phyloP scores from a whole-genome alignment of 2,888 invertebrate genomes.

The Nomada ruficornis region DNA sequence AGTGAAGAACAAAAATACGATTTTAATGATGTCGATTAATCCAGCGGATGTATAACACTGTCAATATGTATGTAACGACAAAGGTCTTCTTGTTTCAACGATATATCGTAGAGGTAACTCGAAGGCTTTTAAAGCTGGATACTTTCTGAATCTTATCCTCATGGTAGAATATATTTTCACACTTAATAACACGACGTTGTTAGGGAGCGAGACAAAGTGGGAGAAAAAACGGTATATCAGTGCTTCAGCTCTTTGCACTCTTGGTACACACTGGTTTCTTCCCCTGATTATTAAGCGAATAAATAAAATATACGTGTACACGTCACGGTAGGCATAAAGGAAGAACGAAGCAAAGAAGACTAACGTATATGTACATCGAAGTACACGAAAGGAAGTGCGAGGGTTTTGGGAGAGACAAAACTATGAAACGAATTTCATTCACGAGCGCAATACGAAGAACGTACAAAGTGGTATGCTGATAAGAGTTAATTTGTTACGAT shows the following conservation, averaged over 20 bases:
- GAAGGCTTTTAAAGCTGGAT: conserved; percentile 48
- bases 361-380: neutral
- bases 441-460: conserved; percentile 11
- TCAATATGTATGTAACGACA: conserved; percentile 66
- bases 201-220: conserved; percentile 27
- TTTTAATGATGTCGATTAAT: conserved; percentile 30
- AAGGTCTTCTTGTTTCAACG: conserved; percentile 54
- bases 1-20: conserved; percentile 19
- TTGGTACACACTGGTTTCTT: conserved; percentile 1
- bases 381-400: neutral
- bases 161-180: conserved; percentile 64
- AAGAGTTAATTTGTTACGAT: conserved; percentile 48
- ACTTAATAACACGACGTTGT: conserved; percentile 35
- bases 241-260: conserved; percentile 55
- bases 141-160: conserved; percentile 61
- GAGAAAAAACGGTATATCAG: conserved; percentile 13
- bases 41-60: conserved; percentile 53
- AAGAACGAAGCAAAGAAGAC: neutral
- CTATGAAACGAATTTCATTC: neutral
- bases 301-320: neutral
- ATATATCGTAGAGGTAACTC: conserved; percentile 43
- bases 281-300: neutral
- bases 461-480: conserved; percentile 34
- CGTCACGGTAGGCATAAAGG: no score
- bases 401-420: neutral